Evolutionary conservation across 2,797 vertebrate species (phyloP).

Genomic region (Alcedo quadribrachys): DNA sequence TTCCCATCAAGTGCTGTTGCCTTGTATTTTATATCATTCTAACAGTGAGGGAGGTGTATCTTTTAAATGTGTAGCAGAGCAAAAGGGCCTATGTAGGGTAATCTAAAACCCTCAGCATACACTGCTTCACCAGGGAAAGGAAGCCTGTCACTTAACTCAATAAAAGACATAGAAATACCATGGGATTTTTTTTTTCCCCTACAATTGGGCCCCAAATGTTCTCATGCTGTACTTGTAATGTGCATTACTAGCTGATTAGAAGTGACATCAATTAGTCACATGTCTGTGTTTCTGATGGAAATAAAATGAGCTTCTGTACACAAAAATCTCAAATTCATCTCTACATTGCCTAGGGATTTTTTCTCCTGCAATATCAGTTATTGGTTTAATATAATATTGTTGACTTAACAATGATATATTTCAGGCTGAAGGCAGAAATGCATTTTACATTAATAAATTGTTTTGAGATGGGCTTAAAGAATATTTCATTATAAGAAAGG

Average conservation of each 20-base stretch:
- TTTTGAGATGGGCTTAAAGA: slow-evolving; percentile 83
- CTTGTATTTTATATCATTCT: not conserved
- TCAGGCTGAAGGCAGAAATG: slow-evolving; percentile 87
- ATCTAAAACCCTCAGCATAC: slow-evolving; percentile 41
- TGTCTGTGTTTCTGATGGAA: slow-evolving; percentile 81
- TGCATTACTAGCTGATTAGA: slow-evolving; percentile 75
- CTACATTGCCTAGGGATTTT: slow-evolving; percentile 87
- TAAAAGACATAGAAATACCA: slow-evolving; percentile 55
- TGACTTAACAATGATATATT: slow-evolving; percentile 98
- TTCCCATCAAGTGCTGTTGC: not conserved
- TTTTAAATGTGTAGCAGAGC: slow-evolving; percentile 13
- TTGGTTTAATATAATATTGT: slow-evolving; percentile 94
- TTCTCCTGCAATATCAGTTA: slow-evolving; percentile 88
- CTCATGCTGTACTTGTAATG: slow-evolving; percentile 62
- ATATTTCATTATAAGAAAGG: slow-evolving; percentile 89
- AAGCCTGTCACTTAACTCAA: slow-evolving; percentile 59
- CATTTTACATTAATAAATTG: slow-evolving; percentile 91
- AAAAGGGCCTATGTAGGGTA: not conserved
- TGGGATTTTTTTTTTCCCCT: slow-evolving; percentile 24
- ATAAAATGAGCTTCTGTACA: slow-evolving; percentile 84
- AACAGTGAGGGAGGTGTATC: not conserved
- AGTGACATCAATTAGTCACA: slow-evolving; percentile 80
- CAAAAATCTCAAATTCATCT: slow-evolving; percentile 88
- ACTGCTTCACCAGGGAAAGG: slow-evolving; percentile 54
- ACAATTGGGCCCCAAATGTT: slow-evolving; percentile 64